Evolutionary conservation across 2,888 invertebrate species (phyloP), one percentile per base, ranked within the genome.

Genomic region (Dasysyrphus albostriatus): DNA sequence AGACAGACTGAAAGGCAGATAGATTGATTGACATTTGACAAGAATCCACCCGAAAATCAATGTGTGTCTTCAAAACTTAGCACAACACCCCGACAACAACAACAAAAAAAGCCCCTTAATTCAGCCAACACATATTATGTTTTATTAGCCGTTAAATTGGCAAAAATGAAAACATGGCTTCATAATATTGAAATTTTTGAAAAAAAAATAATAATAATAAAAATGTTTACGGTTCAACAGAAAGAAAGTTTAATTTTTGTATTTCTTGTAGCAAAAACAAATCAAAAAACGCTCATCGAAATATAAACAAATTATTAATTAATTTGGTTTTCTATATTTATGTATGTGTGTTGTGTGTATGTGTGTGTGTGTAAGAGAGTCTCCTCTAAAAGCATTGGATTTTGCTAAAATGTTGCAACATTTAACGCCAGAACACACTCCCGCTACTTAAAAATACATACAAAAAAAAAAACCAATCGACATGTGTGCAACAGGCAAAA

Each of bases 261-360:
- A n/a, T 74, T 78, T 76, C 34, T 56, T 69, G 56, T 54, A 70
- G 56, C 54, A 72, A 75, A 87, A 83, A 70, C 63, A 77, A 74
- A 72, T 58, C 69, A 44, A 51, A 54, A 83, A 77, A 77, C 47
- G 81, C 47, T 63, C 72, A 82, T 32, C 58, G 72, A 54, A 79
- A 39, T 67, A 78, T 83, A 87, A 83, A 87, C 87, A 87, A 87
- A 87, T 87, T 87, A 87, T 75, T 83, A 87, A 87, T 87, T 83
- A 83, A 87, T 83, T 75, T 56, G 37, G 39, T 37, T 49, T 70
- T 67, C 6, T 49, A 4, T 19, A 32, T 29, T 24, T 12, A 24
- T 72, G 72, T 49, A 47, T 59, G 69, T 39, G 59, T 56, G 59
- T 59, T 59, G 69, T 39, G 59, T 56, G 59, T 59, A 49, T 16